Conservation (phyloP, 2,888 invertebrate genomes). For the Machimus rusticus region DNA sequence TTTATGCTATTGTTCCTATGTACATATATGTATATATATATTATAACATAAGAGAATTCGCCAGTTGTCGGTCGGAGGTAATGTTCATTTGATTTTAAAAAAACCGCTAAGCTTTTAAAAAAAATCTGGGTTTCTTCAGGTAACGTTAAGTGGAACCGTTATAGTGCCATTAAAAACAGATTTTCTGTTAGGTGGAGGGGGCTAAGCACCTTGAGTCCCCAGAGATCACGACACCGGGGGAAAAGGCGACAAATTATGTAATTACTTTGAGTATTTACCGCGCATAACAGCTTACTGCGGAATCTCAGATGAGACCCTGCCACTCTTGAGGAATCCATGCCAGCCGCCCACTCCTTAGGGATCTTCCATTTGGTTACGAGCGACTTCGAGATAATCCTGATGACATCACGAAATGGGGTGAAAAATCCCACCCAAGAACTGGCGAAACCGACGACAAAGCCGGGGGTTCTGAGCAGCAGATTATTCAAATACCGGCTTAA, state of each 20-base stretch:
- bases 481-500: conserved; percentile 27
- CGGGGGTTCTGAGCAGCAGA: background rate
- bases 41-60: background rate
- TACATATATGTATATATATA: background rate
- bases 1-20: no score
- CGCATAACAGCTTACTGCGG: conserved; percentile 2
- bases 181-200: background rate
- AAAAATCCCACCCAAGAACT: background rate
- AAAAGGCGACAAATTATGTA: conserved; percentile 36
- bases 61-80: background rate
- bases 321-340: background rate
- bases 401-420: conserved; percentile 29
- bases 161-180: background rate
- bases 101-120: background rate
- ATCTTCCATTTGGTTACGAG: background rate
- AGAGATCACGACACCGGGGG: conserved; percentile 2
- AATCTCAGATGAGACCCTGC: conserved; percentile 22
- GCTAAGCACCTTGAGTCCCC: conserved; percentile 9
- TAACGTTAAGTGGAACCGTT: background rate
- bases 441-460: background rate
- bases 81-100: background rate
- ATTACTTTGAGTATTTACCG: conserved; percentile 26
- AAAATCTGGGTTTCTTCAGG: background rate
- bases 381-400: conserved; percentile 14
- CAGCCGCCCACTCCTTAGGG: background rate